Percentiles rank a stretch among this genome's conserved stretches.
Evolutionary conservation across 2,113 vertebrate species (phyloP).

Genomic region (Hyaena hyaena): DNA sequence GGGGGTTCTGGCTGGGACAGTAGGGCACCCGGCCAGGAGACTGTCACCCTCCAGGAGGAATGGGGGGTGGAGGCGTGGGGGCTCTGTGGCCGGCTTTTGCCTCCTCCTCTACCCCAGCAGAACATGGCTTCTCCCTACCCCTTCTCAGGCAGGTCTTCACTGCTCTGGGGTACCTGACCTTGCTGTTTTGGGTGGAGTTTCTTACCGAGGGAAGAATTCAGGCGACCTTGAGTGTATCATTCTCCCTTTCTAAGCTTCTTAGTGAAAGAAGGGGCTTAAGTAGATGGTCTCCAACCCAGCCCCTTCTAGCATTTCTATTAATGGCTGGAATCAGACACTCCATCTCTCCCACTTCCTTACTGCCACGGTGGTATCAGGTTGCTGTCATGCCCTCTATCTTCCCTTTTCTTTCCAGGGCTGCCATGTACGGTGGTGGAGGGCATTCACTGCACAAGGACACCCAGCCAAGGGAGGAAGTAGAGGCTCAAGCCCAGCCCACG

Average conservation of each 20-base stretch:
- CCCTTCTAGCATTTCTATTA: slow-evolving; percentile 54
- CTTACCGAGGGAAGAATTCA: neutral
- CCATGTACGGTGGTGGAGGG: neutral
- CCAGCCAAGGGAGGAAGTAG: neutral
- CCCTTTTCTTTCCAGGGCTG: neutral
- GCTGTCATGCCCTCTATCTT: neutral
- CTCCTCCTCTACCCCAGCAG: neutral
- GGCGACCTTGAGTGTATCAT: neutral
- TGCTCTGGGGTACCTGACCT: neutral
- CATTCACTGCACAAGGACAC: neutral
- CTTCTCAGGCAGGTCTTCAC: neutral
- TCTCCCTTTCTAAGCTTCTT: neutral
- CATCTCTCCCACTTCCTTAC: neutral
- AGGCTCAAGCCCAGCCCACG: neutral
- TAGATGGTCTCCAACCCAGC: neutral
- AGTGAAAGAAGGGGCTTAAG: neutral
- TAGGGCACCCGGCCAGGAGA: neutral
- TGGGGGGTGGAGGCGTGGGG: neutral
- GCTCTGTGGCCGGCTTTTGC: accelerated
- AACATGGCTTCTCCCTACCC: neutral
- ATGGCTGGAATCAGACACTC: slow-evolving; percentile 43
- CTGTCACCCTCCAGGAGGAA: neutral
- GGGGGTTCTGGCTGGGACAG: neutral
- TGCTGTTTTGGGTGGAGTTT: neutral
- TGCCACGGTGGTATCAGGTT: neutral